Percentiles rank a stretch among this genome's conserved stretches.
Evolutionary conservation across 1,140 invertebrate genomes (phyloP).

Genomic region (Pseudachorutes palmiensis): DNA sequence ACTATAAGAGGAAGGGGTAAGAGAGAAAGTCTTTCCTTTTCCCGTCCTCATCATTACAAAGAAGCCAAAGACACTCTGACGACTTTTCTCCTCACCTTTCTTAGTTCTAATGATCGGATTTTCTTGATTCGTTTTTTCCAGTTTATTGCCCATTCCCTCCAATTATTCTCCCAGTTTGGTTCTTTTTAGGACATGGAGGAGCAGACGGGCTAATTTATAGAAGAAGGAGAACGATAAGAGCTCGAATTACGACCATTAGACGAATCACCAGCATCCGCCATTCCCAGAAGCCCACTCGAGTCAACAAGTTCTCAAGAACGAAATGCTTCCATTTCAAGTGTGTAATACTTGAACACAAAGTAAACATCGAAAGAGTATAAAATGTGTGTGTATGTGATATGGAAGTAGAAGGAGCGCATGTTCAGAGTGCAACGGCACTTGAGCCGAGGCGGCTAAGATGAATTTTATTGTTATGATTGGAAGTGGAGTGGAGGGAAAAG

Average conservation of each 20-base stretch:
- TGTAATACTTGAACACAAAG: no score
- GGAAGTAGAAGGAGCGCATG: no score
- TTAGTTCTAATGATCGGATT: background rate
- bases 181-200: background rate
- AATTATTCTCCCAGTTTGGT: slow-evolving; percentile 3
- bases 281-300: background rate
- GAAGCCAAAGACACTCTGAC: background rate
- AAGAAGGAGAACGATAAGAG: background rate
- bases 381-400: no score
- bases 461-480: slow-evolving; percentile 2
- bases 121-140: background rate
- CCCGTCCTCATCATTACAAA: background rate
- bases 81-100: background rate
- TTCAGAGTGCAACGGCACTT: background rate
- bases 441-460: background rate
- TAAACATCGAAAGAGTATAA: no score
- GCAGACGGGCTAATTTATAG: background rate
- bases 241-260: background rate
- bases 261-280: background rate
- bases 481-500: slow-evolving; percentile 3
- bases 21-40: no score
- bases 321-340: no score
- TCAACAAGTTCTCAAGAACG: slow-evolving; percentile 1
- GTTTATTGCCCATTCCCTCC: background rate
- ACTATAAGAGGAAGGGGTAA: background rate